These are phyloP conservation scores for Myocastor coypus DNA, from an alignment of 2,113 vertebrate genomes.

Conservation along the genomic window DNA sequence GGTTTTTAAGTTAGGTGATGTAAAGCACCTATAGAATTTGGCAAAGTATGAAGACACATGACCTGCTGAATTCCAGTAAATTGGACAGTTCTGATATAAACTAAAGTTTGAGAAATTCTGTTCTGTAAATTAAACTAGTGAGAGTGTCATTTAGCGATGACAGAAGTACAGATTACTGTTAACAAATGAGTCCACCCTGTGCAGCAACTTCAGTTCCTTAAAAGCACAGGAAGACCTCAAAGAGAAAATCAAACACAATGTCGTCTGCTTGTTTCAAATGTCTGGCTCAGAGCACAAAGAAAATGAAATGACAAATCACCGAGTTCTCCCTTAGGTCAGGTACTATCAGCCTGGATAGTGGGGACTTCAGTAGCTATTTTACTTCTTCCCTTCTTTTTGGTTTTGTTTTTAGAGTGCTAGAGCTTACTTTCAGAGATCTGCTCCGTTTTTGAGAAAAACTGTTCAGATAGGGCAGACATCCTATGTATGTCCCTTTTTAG, in stretches of 20 bases:
- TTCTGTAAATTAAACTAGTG: background rate
- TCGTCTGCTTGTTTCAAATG: conserved; percentile 17
- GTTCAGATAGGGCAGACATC: background rate
- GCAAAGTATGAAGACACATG: background rate
- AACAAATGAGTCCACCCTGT: background rate
- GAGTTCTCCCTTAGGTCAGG: conserved; percentile 33
- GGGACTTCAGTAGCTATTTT: background rate
- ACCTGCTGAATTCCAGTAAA: background rate
- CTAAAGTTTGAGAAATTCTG: background rate
- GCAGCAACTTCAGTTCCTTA: background rate
- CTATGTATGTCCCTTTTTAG: background rate
- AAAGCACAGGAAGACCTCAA: background rate
- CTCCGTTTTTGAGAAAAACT: background rate
- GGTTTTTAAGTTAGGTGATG: background rate
- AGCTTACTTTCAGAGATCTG: background rate
- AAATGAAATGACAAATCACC: conserved; percentile 56
- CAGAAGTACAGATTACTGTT: background rate
- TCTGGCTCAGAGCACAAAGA: conserved; percentile 13
- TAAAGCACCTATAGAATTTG: background rate
- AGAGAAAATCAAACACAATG: background rate
- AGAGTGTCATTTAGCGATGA: background rate
- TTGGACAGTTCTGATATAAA: background rate
- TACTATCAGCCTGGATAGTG: background rate
- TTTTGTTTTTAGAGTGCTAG: background rate
- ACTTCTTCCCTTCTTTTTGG: background rate